phyloP scores from a whole-genome alignment of 1,140 invertebrate genomes.

The Lethocerus indicus region DNA sequence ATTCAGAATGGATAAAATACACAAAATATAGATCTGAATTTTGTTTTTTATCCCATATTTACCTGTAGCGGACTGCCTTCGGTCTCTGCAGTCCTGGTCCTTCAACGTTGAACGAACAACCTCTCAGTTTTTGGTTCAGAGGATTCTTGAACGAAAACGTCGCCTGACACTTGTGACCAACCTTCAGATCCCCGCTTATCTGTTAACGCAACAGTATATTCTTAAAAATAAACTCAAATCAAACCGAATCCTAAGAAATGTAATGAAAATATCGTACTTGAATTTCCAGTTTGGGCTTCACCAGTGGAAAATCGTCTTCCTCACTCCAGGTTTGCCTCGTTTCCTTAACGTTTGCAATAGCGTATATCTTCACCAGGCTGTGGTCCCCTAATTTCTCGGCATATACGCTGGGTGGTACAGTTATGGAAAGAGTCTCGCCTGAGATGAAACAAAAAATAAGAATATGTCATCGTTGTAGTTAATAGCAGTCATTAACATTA shows the following conservation, averaged over 20 bases:
- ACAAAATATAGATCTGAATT: conserved; percentile 1
- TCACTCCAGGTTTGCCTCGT: conserved; percentile 50
- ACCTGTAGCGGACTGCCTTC: conserved; percentile 27
- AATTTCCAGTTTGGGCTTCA: conserved; percentile 39
- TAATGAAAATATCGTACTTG: too few relatives aligned
- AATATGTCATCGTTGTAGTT: not conserved
- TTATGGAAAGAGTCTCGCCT: conserved; percentile 12
- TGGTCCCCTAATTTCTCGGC: conserved; percentile 44
- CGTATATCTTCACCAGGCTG: conserved; percentile 45
- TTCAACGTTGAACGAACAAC: conserved; percentile 46
- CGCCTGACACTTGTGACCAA: conserved; percentile 22
- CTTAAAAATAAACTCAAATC: not conserved
- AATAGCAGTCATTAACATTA: not conserved
- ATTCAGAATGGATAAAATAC: not conserved
- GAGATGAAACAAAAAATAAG: not conserved
- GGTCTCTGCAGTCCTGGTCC: conserved; percentile 43
- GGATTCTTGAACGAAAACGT: conserved; percentile 46
- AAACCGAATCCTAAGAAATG: not conserved
- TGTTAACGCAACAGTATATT: not conserved
- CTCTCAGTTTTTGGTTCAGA: conserved; percentile 35
- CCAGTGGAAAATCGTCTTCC: conserved; percentile 46
- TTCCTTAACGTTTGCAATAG: conserved; percentile 45
- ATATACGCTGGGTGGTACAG: conserved; percentile 8
- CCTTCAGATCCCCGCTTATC: conserved; percentile 14
- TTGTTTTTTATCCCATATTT: conserved; percentile 9